Evolutionary conservation across 2,888 invertebrate genomes (phyloP).

Genomic region (Cryptocephalus moraei): DNA sequence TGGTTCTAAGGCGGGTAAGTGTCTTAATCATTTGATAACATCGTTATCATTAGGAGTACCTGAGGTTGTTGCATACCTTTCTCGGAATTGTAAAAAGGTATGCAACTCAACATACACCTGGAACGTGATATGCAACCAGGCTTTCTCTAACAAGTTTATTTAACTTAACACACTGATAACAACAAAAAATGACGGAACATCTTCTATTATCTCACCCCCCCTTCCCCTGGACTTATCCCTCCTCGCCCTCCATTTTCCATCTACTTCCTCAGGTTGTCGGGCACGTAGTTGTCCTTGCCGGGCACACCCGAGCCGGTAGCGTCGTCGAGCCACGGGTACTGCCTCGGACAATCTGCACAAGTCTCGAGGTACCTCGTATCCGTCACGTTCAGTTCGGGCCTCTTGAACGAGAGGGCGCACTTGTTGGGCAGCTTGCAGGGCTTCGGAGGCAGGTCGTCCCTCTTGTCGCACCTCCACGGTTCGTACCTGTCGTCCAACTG

Average conservation of each 20-base stretch:
- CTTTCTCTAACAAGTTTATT: too few relatives aligned
- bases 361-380: slow-evolving; percentile 82
- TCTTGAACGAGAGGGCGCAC: slow-evolving; percentile 73
- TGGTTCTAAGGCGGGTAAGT: too few relatives aligned
- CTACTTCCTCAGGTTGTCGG: slow-evolving; percentile 46
- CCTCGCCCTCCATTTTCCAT: not conserved
- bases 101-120: too few relatives aligned
- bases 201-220: too few relatives aligned
- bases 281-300: slow-evolving; percentile 71
- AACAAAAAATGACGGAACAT: too few relatives aligned
- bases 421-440: slow-evolving; percentile 75
- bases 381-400: slow-evolving; percentile 64
- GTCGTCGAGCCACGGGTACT: slow-evolving; percentile 83
- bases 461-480: slow-evolving; percentile 71
- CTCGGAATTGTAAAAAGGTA: too few relatives aligned
- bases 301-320: slow-evolving; percentile 72
- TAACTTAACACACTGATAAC: too few relatives aligned
- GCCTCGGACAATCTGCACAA: slow-evolving; percentile 74
- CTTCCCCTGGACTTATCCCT: too few relatives aligned
- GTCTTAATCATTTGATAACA: too few relatives aligned
- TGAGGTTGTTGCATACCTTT: too few relatives aligned
- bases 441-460: slow-evolving; percentile 57
- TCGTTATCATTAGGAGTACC: too few relatives aligned
- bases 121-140: too few relatives aligned
- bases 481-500: slow-evolving; percentile 59